These are phyloP conservation scores for Microdon myrmicae DNA, from an alignment of 2,888 invertebrate genomes.

Conservation along the genomic window DNA sequence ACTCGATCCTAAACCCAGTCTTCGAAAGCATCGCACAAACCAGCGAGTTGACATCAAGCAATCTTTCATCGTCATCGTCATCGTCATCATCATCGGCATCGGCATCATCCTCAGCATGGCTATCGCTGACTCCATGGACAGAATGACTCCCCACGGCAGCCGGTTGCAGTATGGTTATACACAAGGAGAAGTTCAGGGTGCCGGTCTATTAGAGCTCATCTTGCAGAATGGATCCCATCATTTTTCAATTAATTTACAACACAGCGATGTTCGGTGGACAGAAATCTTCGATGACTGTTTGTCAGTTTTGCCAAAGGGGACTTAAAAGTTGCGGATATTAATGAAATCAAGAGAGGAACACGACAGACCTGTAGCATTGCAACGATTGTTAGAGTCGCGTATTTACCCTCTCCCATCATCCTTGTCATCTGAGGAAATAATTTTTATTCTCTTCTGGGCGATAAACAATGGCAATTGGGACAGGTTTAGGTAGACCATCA, in stretches of 20 bases:
- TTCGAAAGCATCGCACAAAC: slow-evolving; percentile 30
- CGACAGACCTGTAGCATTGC: slow-evolving; percentile 32
- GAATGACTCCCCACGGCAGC: slow-evolving; percentile 9
- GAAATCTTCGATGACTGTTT: slow-evolving; percentile 49
- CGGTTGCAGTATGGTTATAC: slow-evolving; percentile 28
- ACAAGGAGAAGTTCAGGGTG: slow-evolving; percentile 27
- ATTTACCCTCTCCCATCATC: no score
- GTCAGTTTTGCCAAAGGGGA: slow-evolving; percentile 33
- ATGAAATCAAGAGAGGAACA: slow-evolving; percentile 27
- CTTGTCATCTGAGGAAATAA: slow-evolving; percentile 41
- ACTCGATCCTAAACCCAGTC: slow-evolving; percentile 21
- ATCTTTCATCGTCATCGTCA: slow-evolving; percentile 41
- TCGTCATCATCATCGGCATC: slow-evolving; percentile 8
- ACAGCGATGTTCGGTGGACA: slow-evolving; percentile 46
- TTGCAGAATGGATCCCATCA: slow-evolving; percentile 36
- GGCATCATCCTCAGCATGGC: slow-evolving; percentile 19
- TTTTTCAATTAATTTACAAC: slow-evolving; percentile 53
- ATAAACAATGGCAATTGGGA: slow-evolving; percentile 34
- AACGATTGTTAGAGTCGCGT: slow-evolving; percentile 6
- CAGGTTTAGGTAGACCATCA: slow-evolving; percentile 17
- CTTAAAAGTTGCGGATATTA: slow-evolving; percentile 30
- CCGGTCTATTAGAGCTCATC: slow-evolving; percentile 47
- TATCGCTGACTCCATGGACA: slow-evolving; percentile 38
- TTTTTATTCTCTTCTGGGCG: slow-evolving; percentile 33
- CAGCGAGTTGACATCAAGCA: slow-evolving; percentile 45